phyloP scores from a whole-genome alignment of 2,888 invertebrate genomes.

The Minunthozetes semirufus region DNA sequence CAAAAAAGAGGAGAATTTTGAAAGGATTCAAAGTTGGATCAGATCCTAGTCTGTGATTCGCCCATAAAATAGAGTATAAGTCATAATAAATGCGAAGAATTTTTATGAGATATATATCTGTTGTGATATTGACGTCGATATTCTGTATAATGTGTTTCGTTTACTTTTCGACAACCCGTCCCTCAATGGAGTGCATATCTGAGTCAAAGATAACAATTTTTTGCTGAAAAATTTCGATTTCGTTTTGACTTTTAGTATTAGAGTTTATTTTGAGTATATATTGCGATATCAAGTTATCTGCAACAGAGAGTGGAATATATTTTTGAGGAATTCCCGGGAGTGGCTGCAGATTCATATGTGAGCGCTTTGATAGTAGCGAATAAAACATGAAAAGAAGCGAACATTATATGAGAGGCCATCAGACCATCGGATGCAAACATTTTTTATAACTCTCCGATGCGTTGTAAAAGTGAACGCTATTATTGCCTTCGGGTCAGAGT shows the following conservation, averaged over 20 bases:
- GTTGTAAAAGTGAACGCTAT: slow-evolving; percentile 21
- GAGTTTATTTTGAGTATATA: background rate
- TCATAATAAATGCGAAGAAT: too few species aligned
- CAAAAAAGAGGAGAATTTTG: too few species aligned
- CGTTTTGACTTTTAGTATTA: background rate
- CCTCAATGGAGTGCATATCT: background rate
- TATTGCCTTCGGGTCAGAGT: slow-evolving; percentile 23
- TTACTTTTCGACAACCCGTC: background rate
- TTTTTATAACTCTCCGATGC: slow-evolving; percentile 22
- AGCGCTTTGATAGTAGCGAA: slow-evolving; percentile 5
- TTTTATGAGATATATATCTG: too few species aligned
- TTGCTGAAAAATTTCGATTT: background rate
- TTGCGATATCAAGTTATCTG: slow-evolving; percentile 7
- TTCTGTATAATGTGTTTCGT: background rate
- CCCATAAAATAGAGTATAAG: too few species aligned
- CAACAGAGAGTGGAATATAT: background rate
- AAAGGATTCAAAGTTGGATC: too few species aligned
- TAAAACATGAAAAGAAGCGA: slow-evolving; percentile 26
- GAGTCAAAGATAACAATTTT: background rate
- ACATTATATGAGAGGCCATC: slow-evolving; percentile 21
- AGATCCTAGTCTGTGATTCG: too few species aligned
- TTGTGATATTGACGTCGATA: background rate
- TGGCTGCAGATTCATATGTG: slow-evolving; percentile 22
- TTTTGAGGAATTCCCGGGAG: slow-evolving; percentile 10
- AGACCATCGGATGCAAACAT: slow-evolving; percentile 21